These are phyloP conservation scores for Limnephilus rhombicus DNA, from an alignment of 2,888 invertebrate species.

Conservation along the genomic window DNA sequence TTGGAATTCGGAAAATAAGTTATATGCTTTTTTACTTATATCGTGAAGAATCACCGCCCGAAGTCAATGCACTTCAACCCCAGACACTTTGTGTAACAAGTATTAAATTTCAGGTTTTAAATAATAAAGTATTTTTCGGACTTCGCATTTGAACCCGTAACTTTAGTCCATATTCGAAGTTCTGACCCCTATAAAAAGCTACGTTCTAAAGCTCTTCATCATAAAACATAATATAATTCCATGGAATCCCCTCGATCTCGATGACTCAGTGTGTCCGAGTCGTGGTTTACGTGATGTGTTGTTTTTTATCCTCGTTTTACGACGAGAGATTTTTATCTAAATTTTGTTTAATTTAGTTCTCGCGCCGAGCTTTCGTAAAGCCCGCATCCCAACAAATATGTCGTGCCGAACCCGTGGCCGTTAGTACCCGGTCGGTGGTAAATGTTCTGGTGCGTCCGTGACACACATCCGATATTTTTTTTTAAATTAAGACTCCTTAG, in stretches of 20 bases:
- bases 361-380: conserved; percentile 55
- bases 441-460: neutral
- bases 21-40: too few species aligned
- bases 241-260: neutral
- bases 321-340: conserved; percentile 64
- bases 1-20: too few species aligned
- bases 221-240: neutral
- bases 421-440: neutral
- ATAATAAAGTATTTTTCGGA: too few species aligned
- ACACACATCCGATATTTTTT: neutral
- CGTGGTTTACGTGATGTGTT: conserved; percentile 39
- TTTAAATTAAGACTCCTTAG: neutral
- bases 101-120: too few species aligned
- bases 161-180: too few species aligned
- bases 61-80: too few species aligned
- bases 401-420: conserved; percentile 35
- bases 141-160: neutral
- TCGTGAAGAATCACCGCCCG: too few species aligned
- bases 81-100: too few species aligned
- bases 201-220: neutral
- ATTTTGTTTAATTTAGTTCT: conserved; percentile 65
- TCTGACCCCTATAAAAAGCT: neutral
- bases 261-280: conserved; percentile 40
- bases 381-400: conserved; percentile 64
- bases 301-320: conserved; percentile 58